Evolutionary conservation across 1,140 invertebrate species (phyloP), one percentile per base, ranked within the genome.

Genomic region (Trigoniulus corallinus): DNA sequence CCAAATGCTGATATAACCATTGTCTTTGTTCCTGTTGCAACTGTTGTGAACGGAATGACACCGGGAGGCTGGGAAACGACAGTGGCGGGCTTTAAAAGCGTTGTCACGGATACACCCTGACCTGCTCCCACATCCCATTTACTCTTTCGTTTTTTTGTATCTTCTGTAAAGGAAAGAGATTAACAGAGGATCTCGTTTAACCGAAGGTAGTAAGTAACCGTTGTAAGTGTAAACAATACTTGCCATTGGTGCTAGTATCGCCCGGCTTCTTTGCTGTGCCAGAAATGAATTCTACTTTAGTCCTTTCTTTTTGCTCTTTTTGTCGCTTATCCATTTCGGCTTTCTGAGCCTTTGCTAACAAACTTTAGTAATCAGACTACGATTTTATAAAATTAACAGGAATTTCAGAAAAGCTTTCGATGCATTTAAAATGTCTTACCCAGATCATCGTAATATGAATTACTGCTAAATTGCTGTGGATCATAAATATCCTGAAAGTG

Each of bases 391-490:
- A n/a, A n/a, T n/a, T n/a, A 27, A 47, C 22, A 27, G 3, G 13
- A 27, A 29, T n/a, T 41, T 20, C 20, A 27, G 21, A 47, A 44
- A 23, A 22, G 23, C n/a, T 39, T 40, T 3, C 12, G 15, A 25
- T 26, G 1, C 29, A 12, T 53, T 26, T 40, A 37, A 53, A 25
- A 23, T 21, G 42, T 21, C 58, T 59, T 59, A 68, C 65, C 65
- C 40, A 96, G 67, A 61, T 92, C 85, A 67, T 96, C 91, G 68
- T 89, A 95, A 63, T 79, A 94, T 0, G 89, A 94, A 59, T 93
- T 85, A 62, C 85, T 84, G 7, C 78, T 80, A 88, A 88, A 96
- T 58, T 80, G 80, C 53, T 87, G 71, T 0, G 89, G 88, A 70
- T 96, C 86, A 69, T 89, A 96, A 34, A 91, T 79, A 55, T 88